Base-by-base conservation (phyloP, 2,888 invertebrate genomes). In the Ophonus ardosiacus region DNA sequence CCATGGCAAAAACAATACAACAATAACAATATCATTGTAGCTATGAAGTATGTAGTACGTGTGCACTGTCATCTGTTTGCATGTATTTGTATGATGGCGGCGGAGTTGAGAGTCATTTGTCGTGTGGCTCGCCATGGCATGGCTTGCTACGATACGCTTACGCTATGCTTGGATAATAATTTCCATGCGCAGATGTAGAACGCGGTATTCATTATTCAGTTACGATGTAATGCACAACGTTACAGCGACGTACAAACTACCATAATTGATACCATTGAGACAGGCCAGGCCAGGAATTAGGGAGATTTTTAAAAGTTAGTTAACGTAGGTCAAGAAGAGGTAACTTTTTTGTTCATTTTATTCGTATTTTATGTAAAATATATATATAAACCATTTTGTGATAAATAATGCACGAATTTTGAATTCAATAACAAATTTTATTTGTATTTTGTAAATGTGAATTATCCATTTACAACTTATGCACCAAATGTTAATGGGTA, bases 251-350 rank as follows among this genome's bases (percentile, higher is more conserved):
- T 65, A 81, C 63, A 81, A 81, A 81, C 63, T 81, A 65, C 63
- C 65, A 81, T 81, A 81, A 81, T 81, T 81, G 81, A 81, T 81
- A 81, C 63, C 65, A 40, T 65, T 61, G 61, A 40, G 51, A 63
- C n/a, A 17, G 21, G 10, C 0, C 57, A 57, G 79, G 24, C 21
- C 10, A n/a, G 21, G 51, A 7, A 21, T 76, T 43, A n/a, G 13
- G 51, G 21, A 17, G 38, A 31, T 38, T 68, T 68, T 8, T 68
- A 10, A 7, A 7, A 7, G 38, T 68, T 31, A 31, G 31, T 31
- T 31, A 31, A 4, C 31, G 31, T 31, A 31, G 31, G 31, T 31
- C 31, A 31, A 4, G 31, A 31, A 4, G 5, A 31, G 31, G 31
- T 5, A 31, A 31, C 31, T 31, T 31, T 31, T 31, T 31, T 31